Base-by-base conservation (phyloP, 2,888 invertebrate genomes). In the Lobophora halterata region DNA sequence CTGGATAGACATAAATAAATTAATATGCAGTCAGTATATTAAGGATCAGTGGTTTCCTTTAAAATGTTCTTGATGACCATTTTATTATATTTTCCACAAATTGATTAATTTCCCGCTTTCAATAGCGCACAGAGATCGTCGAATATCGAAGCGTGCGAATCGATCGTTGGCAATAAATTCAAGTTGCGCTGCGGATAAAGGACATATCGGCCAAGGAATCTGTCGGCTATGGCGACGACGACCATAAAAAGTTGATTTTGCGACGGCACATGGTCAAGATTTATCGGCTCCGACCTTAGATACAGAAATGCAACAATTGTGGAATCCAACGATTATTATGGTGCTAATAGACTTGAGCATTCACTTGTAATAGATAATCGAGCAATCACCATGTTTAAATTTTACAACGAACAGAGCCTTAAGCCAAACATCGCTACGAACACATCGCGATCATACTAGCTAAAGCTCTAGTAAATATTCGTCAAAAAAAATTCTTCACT, bases 211-310 rank as follows among this genome's bases (percentile, higher is more conserved):
- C 69, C 71, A 74, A 73, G 76, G 76, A 69, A 80, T 79, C 71
- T 68, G 70, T n/a, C 67, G 60, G 64, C 59, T 71, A 70, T 58
- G 67, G 71, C 62, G 52, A 58, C 50, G 50, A 51, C 59, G 61
- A 58, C 70, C 64, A 75, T 77, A 80, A 79, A 81, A 79, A 79
- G 73, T 79, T 67, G 73, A 73, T 71, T 75, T 74, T 62, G 60
- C 75, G 64, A 62, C 65, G 67, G 59, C 65, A 58, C 67, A 71
- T 65, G 68, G 65, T 70, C 69, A 73, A 79, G 78, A 79, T 80
- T 79, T 79, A 80, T 77, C 57, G 64, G 49, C n/a, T n/a, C n/a
- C 58, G 65, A 63, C 67, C 72, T 76, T 74, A 77, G 75, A 75
- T 66, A 65, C 62, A 57, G 48, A 47, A 28, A 20, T 58, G 62